Conservation (phyloP, 2,888 invertebrate genomes). For the Andrena dorsata region DNA sequence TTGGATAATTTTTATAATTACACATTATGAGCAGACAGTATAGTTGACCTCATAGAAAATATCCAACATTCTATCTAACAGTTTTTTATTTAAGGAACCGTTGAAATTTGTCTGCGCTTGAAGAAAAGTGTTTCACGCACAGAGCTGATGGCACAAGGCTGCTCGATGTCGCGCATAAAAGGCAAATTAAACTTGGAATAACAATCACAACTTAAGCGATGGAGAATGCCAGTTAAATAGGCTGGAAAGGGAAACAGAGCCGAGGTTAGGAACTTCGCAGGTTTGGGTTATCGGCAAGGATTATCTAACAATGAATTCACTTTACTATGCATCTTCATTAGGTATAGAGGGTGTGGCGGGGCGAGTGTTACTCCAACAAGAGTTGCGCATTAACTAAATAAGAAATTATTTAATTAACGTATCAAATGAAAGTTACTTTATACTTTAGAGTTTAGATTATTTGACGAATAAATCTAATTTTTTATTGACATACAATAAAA, state of each 20-base stretch:
- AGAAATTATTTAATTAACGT: no score
- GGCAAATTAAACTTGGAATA: conserved; percentile 31
- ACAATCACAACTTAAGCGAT: conserved; percentile 33
- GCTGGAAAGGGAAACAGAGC: conserved; percentile 46
- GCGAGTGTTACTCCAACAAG: not conserved
- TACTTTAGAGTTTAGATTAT: no score
- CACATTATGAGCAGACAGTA: no score
- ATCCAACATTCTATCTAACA: not conserved
- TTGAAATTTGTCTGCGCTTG: not conserved
- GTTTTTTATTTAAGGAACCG: not conserved
- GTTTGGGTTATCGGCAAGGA: conserved; percentile 45
- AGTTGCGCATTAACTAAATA: no score
- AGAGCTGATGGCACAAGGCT: conserved; percentile 22
- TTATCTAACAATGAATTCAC: conserved; percentile 30
- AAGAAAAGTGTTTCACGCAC: conserved; percentile 3
- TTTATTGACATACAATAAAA: no score
- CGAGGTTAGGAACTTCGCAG: conserved; percentile 43
- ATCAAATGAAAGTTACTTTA: no score
- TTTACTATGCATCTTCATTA: conserved; percentile 21
- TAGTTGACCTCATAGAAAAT: not conserved
- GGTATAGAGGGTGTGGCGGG: not conserved
- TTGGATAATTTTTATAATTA: no score
- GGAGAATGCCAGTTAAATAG: conserved; percentile 50
- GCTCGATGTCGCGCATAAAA: conserved; percentile 24
- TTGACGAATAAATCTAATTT: no score